Evolutionary conservation across 2,113 vertebrate species (phyloP), one percentile per base, ranked within the genome.

Genomic region (Boulengeromyrus knoepffleri): DNA sequence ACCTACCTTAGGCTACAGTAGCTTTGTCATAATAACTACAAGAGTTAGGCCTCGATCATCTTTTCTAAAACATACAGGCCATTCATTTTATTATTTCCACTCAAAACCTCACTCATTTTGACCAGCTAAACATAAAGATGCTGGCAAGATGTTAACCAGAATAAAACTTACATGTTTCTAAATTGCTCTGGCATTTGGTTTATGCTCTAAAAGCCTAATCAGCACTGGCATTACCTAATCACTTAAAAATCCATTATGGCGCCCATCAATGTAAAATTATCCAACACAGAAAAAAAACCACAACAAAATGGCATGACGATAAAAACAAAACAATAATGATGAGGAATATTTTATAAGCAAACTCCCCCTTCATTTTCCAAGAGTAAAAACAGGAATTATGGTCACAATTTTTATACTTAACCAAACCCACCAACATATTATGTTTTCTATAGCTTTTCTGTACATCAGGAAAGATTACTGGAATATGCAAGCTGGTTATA

Each of bases 261-360:
- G 36, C 4, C 85, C 31, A 36, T 87, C n/a, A 87, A 52, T 53
- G 49, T 87, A 36, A 95, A 95, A 89, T 92, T 95, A 62, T 95
- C 94, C 1, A 96, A 95, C 93, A 95, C 94, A 56, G 31, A 36
- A 49, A 87, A 50, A 84, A 85, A 47, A 21, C 1, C 9, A 47
- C 8, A 47, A 85, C 83, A 47, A 85, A 85, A 85, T 85, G 45
- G 45, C 83, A 85, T 46, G 80, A 85, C 45, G 12, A n/a, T 84
- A 47, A 47, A 47, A 47, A 85, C 39, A 47, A 46, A 85, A 47
- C 21, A 47, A 1, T 0, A 84, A 47, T 1, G 5, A n/a, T 19
- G 7, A 45, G 42, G 42, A 47, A 85, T 47, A 85, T 21, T 47
- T n/a, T 3, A 19, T 80, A 80, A 80, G 13, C 36, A 85, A 47